A percentile compares a stretch with the other conserved stretches of the same genome.
phyloP scores from a whole-genome alignment of 2,888 invertebrate species.

The Mesorhabditis sp. region DNA sequence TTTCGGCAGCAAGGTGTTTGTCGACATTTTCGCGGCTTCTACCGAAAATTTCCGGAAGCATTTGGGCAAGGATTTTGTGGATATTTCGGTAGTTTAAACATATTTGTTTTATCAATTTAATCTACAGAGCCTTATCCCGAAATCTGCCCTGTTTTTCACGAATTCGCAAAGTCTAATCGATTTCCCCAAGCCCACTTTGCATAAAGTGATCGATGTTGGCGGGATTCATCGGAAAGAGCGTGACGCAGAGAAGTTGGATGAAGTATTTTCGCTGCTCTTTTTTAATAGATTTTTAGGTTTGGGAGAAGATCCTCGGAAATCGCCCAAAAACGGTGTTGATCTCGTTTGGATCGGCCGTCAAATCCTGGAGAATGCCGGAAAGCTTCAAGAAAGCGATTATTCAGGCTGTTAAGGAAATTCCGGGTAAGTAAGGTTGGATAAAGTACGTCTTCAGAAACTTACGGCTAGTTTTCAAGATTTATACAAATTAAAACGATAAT shows the following conservation, averaged over 20 bases:
- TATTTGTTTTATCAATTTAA: background rate
- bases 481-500: too few relatives aligned
- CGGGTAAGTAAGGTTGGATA: background rate
- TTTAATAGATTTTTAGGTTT: background rate
- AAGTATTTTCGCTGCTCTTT: too few relatives aligned
- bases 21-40: background rate
- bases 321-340: conserved; percentile 11
- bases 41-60: background rate
- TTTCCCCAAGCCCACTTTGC: conserved; percentile 31
- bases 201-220: conserved; percentile 24
- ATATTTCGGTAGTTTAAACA: background rate
- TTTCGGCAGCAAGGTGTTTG: background rate
- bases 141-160: conserved; percentile 26
- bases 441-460: too few relatives aligned
- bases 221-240: conserved; percentile 1
- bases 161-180: conserved; percentile 31
- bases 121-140: conserved; percentile 18
- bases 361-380: conserved; percentile 8
- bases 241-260: too few relatives aligned
- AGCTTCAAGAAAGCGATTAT: conserved; percentile 7
- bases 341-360: conserved; percentile 12
- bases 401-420: conserved; percentile 6
- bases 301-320: conserved; percentile 6
- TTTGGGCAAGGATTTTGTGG: conserved; percentile 4
- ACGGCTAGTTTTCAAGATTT: too few relatives aligned